Base-by-base conservation (phyloP, 2,797 vertebrate species). In the Anomalospiza imberbis region DNA sequence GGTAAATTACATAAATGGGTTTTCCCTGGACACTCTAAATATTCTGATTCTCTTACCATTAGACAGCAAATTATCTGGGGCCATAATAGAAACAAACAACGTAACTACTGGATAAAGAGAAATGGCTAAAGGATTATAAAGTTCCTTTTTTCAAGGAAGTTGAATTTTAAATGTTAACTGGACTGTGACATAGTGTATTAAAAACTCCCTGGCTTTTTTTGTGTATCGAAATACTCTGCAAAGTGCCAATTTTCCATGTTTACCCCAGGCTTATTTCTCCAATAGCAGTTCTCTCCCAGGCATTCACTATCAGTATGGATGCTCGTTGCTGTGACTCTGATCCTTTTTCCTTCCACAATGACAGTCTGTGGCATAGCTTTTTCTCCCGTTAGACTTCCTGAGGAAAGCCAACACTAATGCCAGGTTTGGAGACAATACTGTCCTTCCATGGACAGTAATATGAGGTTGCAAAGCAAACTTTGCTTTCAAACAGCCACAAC, bases 381-480 rank as follows among this genome's bases (percentile, higher is more conserved):
- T 79, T 76, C 67, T 93, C 91, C 84, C 2, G 0, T 54, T 89
- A 95, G 48, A 36, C 83, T 89, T 97, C 78, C 92, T 91, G 87
- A 71, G 75, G 77, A 93, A 88, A 95, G 89, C 90, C 87, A 93
- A 66, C 68, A 50, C 50, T 96, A 96, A 91, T 92, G 89, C 88
- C 94, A 89, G 68, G 71, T 91, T 95, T 96, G 84, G 91, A 96
- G 91, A 96, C 88, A 95, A 93, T 89, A 67, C 86, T 95, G 73
- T 91, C 86, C 94, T 80, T 96, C 94, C 61, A 53, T 72, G 87
- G 82, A 93, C 84, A 61, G 68, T 94, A 94, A 95, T 92, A 82
- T 58, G 89, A 84, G 94, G 70, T 87, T 92, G 85, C 63, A 93
- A 96, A 97, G 85, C 83, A 96, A 97, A 97, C 89, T 96, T 95